phyloP scores from a whole-genome alignment of 2,797 vertebrate species.

The Gobio occitaniae region DNA sequence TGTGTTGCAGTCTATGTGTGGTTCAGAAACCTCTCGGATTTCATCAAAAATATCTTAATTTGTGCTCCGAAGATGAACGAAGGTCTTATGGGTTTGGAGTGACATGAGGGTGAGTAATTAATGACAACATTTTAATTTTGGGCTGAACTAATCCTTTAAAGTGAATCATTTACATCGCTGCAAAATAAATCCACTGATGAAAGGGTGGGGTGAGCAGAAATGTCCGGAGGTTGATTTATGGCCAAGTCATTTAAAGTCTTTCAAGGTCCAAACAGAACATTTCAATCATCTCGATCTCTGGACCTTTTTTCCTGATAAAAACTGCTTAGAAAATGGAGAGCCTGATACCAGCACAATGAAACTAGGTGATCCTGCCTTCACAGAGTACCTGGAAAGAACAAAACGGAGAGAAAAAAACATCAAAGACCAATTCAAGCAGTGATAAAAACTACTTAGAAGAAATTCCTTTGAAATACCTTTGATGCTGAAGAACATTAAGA shows the following conservation, averaged over 20 bases:
- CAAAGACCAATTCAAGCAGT: neutral
- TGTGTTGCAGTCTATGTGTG: too few species aligned
- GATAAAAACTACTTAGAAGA: neutral
- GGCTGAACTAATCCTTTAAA: neutral
- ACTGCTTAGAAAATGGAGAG: conserved; percentile 83
- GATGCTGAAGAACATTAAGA: conserved; percentile 83
- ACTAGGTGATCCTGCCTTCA: conserved; percentile 87
- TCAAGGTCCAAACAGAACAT: conserved; percentile 8
- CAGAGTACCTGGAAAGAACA: conserved; percentile 80
- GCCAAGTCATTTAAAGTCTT: neutral
- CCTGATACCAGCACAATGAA: conserved; percentile 84
- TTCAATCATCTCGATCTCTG: conserved; percentile 66
- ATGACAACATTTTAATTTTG: too few species aligned
- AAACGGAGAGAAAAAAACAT: neutral
- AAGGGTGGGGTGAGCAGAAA: neutral
- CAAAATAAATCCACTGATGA: conserved; percentile 10
- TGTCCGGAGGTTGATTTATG: conserved; percentile 1
- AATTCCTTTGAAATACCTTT: conserved; percentile 76
- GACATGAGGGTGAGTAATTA: too few species aligned
- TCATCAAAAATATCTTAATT: too few species aligned
- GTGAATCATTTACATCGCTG: neutral
- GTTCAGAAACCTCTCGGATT: too few species aligned
- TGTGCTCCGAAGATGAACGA: too few species aligned
- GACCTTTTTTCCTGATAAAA: conserved; percentile 82
- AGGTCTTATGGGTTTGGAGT: too few species aligned